Conservation (phyloP, 2,113 vertebrate species). For the Tapirus terrestris region DNA sequence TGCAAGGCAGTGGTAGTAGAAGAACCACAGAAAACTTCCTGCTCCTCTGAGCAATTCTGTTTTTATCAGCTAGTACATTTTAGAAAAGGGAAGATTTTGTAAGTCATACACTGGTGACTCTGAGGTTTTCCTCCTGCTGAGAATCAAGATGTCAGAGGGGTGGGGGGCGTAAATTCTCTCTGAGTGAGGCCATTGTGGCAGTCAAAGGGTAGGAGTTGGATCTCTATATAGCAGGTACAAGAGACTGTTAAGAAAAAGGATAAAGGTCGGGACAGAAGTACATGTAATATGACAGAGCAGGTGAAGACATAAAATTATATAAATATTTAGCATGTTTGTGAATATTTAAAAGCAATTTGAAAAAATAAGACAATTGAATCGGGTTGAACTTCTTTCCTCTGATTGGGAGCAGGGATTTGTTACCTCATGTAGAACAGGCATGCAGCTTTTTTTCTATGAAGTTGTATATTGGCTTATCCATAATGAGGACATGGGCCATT, state of each 20-base stretch:
- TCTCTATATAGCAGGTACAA: background rate
- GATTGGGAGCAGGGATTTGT: background rate
- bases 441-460: background rate
- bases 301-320: background rate
- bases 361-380: background rate
- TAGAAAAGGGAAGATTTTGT: background rate
- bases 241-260: background rate
- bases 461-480: background rate
- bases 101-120: background rate
- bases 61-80: background rate
- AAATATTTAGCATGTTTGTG: background rate
- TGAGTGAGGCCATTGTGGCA: background rate
- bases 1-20: background rate
- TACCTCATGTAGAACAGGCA: background rate
- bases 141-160: background rate
- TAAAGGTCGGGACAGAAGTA: background rate
- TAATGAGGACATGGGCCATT: background rate
- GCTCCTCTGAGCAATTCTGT: background rate
- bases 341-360: background rate
- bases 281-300: background rate
- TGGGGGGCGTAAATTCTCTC: background rate
- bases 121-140: background rate
- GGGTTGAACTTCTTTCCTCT: background rate
- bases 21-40: background rate
- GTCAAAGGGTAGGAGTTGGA: background rate